phyloP scores from a whole-genome alignment of 1,140 invertebrate genomes.

The Steinernema khuongi region DNA sequence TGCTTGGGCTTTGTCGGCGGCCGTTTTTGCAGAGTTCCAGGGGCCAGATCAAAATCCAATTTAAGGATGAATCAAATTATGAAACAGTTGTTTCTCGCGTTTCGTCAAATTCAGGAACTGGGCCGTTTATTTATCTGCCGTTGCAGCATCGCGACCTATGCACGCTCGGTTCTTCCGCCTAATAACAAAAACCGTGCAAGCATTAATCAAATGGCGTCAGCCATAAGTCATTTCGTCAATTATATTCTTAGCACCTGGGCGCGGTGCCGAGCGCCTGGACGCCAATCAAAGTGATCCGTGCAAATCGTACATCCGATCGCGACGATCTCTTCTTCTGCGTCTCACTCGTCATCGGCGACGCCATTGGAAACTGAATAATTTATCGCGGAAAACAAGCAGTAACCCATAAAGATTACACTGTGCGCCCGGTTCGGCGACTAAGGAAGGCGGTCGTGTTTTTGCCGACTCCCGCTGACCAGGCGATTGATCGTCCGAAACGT shows the following conservation, averaged over 20 bases:
- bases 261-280: neutral
- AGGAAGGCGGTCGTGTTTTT: slow-evolving; percentile 1
- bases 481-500: slow-evolving; percentile 3
- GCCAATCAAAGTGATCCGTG: neutral
- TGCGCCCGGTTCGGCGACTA: neutral
- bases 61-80: slow-evolving; percentile 11
- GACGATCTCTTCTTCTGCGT: neutral
- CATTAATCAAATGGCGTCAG: neutral
- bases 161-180: neutral
- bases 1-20: too few species aligned
- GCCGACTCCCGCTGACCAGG: neutral
- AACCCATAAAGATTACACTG: slow-evolving; percentile 6
- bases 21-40: too few species aligned
- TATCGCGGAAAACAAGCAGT: slow-evolving; percentile 10
- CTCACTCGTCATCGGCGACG: neutral
- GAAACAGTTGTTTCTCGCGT: slow-evolving; percentile 12
- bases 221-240: neutral
- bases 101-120: neutral
- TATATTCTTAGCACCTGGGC: neutral
- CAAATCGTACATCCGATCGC: slow-evolving; percentile 8
- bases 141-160: neutral
- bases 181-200: neutral
- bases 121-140: neutral
- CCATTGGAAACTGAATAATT: slow-evolving; percentile 5
- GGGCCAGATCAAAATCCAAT: too few species aligned